A percentile compares a stretch with the other conserved stretches of the same genome.
Evolutionary conservation across 2,113 vertebrate genomes (phyloP).

Genomic region (Hemicordylus capensis): DNA sequence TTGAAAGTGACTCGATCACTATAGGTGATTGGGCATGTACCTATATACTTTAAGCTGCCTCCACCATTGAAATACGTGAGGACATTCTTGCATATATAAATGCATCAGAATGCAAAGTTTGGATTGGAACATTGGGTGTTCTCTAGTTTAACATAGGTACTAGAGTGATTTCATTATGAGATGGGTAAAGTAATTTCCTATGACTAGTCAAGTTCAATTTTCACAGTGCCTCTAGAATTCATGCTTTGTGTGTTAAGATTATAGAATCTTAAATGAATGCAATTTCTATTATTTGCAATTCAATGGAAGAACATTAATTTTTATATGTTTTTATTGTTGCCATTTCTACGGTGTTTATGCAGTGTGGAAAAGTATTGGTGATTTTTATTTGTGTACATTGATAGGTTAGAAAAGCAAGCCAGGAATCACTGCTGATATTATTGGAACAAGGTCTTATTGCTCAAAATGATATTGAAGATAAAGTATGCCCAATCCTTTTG

Average conservation of each 20-base stretch:
- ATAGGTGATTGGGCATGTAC: not conserved
- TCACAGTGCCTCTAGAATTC: not conserved
- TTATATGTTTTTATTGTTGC: not conserved
- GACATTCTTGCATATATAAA: not conserved
- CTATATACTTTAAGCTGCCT: not conserved
- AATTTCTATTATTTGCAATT: not conserved
- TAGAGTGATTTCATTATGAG: not conserved
- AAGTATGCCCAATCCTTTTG: slow-evolving; percentile 87
- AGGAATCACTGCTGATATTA: slow-evolving; percentile 87
- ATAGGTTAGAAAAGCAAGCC: slow-evolving; percentile 91
- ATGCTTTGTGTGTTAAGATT: not conserved
- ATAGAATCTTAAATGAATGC: not conserved
- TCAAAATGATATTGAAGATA: slow-evolving; percentile 87
- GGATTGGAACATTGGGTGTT: too few species aligned
- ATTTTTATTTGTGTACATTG: not conserved
- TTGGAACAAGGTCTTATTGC: slow-evolving; percentile 88
- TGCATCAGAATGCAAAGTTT: not conserved
- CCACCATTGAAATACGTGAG: not conserved
- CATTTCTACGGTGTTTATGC: not conserved
- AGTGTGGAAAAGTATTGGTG: not conserved
- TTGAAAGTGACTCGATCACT: not conserved
- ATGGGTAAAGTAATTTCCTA: not conserved
- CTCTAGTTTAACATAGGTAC: not conserved
- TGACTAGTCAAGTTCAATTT: not conserved
- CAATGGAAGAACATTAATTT: not conserved